Base-by-base conservation (phyloP, 2,113 vertebrate genomes). In the Aramus guarauna region DNA sequence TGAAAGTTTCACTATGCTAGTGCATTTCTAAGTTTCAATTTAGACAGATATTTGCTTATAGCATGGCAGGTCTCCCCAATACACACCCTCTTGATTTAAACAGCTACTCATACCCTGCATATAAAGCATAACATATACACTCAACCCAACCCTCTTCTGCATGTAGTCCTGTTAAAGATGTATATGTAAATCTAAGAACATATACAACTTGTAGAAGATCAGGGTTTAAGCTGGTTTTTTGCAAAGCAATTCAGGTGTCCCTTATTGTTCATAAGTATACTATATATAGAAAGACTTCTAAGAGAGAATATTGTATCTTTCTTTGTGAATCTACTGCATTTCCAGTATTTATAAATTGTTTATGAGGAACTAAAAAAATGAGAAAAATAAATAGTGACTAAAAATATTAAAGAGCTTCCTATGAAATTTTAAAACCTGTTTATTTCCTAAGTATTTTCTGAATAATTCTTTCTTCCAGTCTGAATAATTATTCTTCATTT, bases 211-310 rank as follows among this genome's bases (percentile, higher is more conserved):
- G 22, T 36, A 90, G 55, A 88, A 72, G 20, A 88, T 56, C 13
- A 27, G 16, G 4, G 15, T 67, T 88, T 72, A 83, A 86, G 43
- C 19, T 96, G 55, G 19, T 13, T 96, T 96, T 86, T 92, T 82
- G 71, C 56, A 89, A 96, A 96, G 78, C 55, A 77, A 55, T 96
- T 97, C 53, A 91, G 85, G 86, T 93, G 74, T 74, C 67, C 82
- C 85, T 95, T 92, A 94, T 41, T 86, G 87, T 64, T 97, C 62
- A 79, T 85, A 93, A 74, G 43, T n/a, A 45, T 74, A 74, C 68
- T 94, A 59, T 78, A 94, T 83, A 92, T 75, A 96, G 91, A 68
- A 95, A 97, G 47, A 79, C 27, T 96, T 91, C 30, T 93, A 91
- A 89, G 81, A 72, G 80, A 92, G 72, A 96, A 95, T 92, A 56